Conservation (phyloP, 2,888 invertebrate species). For the Ethmia dodecea region DNA sequence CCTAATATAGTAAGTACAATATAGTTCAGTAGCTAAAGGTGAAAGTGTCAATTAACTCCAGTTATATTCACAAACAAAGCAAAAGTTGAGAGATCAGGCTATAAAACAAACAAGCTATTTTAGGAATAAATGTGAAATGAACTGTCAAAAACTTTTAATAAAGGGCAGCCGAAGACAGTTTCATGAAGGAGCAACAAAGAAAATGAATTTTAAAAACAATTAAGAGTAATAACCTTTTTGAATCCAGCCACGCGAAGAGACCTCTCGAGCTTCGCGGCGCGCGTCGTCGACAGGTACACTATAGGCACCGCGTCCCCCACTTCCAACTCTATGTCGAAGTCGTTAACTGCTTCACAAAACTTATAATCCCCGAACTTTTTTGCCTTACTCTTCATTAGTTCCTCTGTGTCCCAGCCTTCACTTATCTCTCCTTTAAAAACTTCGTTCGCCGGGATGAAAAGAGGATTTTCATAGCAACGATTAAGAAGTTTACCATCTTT, state of each 20-base stretch:
- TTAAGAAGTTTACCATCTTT: conserved; percentile 40
- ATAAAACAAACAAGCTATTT: no score
- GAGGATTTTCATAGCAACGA: conserved; percentile 55
- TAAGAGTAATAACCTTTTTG: conserved; percentile 63
- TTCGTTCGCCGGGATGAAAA: conserved; percentile 51
- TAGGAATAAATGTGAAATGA: no score
- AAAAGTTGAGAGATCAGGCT: no score
- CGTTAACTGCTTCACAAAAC: conserved; percentile 65
- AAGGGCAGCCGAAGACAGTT: conserved; percentile 8
- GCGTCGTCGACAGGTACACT: conserved; percentile 69
- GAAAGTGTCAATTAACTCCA: no score
- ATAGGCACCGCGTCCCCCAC: conserved; percentile 58
- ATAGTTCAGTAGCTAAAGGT: no score
- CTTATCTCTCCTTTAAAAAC: conserved; percentile 56
- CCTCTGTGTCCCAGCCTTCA: conserved; percentile 44
- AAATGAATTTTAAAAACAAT: conserved; percentile 11
- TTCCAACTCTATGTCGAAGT: conserved; percentile 67
- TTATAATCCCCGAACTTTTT: conserved; percentile 65
- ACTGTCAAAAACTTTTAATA: conserved; percentile 15
- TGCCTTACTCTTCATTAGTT: conserved; percentile 59
- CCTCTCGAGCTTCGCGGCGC: conserved; percentile 72
- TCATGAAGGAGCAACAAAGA: conserved; percentile 7
- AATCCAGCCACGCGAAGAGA: conserved; percentile 75
- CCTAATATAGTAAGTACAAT: no score
- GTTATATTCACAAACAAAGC: no score